Base-by-base conservation (phyloP, 1,140 invertebrate genomes). In the Rhagoletis zephyria region DNA sequence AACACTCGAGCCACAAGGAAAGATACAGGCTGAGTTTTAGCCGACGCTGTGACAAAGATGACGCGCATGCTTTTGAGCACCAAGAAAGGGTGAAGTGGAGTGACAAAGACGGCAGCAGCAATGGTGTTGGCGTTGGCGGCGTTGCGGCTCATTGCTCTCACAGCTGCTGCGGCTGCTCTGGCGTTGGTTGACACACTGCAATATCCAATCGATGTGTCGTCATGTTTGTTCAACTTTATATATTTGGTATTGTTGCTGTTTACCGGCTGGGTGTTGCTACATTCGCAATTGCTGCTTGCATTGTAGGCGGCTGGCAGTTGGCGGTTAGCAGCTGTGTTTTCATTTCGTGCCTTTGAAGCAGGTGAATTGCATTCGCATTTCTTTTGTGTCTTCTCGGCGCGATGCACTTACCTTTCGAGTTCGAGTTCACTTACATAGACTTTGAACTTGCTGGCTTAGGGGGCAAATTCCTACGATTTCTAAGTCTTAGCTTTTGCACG, bases 401-500 rank as follows among this genome's bases (percentile, higher is more conserved):
- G 5, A 14, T 63, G 12, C 61, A 14, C 61, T 63, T 51, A 6
- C n/a, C 48, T 81, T n/a, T 30, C 16, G 14, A n/a, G 48, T n/a
- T 30, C 16, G 14, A n/a, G 48, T 81, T 59, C 74, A 30, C 48
- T 56, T 51, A 7, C n/a, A 10, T 59, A 30, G 48, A 48, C 74
- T 81, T 56, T 56, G 74, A 81, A 81, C 74, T 81, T 81, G 45
- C 74, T 10, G 7, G 16, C 42, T 40, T 81, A n/a, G 51, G 10
- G 74, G 74, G 74, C 74, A 81, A 81, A 81, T 81, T 56, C 48
- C 48, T 81, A 2, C 48, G 56, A 81, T 81, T 81, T 81, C 74
- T 81, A 56, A 51, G 4, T 77, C 42, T 77, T 19, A 9, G 16
- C 6, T 9, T 51, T 51, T 0, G 45, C 51, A 59, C n/a, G 51